Base-by-base conservation (phyloP, 2,797 vertebrate species). In the Yasuhikotakia modesta region DNA sequence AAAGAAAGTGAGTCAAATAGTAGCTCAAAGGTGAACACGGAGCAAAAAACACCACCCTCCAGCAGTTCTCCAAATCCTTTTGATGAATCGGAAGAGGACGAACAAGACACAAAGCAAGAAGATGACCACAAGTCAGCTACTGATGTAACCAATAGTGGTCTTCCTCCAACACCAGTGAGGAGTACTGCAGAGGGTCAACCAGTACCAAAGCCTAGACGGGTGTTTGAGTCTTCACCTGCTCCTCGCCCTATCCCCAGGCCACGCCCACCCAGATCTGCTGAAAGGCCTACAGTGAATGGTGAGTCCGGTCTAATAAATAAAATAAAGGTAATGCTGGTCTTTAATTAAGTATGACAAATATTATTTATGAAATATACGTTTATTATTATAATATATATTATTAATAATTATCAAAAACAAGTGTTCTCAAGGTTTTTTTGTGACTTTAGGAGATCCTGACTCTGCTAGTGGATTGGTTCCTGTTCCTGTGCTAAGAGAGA, bases 401-500 rank as follows among this genome's bases (percentile, higher is more conserved):
- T n/a, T n/a, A 32, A n/a, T 19, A 2, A 53, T 19, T 7, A 53
- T 2, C 35, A 39, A 39, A 39, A 39, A 39, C 35, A 24, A 24
- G 21, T 27, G 14, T 10, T 70, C 82, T 39, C 17, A 22, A 17
- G 0, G 13, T 50, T 13, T 43, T 79, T 57, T 16, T 57, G 35
- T 63, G 14, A 71, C 5, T 60, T 1, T 70, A 87, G 86, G 85
- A 63, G 79, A 80, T 30, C 53, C 67, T 89, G 91, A 90, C 55
- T 93, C 95, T 78, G 70, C 77, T 60, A 90, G 81, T 53, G 92
- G 92, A 74, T 87, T 88, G 73, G 86, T 82, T 2, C 94, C 93
- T 45, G 86, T 95, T 2, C 94, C 93, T 45, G 86, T 95, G 77
- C 97, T 96, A 3, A 92, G 95, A 85, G 94, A 94, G 76, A 93